phyloP scores from a whole-genome alignment of 1,140 invertebrate genomes.

The Neuroterus valhalla region DNA sequence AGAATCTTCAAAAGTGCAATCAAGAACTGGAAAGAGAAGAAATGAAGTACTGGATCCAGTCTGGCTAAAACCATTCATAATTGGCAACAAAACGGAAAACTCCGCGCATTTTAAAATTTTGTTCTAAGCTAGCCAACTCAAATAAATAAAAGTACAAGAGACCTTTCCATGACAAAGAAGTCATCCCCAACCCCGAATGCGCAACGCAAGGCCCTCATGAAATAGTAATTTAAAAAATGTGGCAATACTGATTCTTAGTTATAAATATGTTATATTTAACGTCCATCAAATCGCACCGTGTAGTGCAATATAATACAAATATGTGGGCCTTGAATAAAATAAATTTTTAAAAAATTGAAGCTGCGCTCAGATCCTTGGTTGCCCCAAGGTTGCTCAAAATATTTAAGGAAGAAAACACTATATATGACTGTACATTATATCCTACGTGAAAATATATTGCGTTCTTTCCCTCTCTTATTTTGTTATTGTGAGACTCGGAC shows the following conservation, averaged over 20 bases:
- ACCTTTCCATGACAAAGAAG: background rate
- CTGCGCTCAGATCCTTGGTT: background rate
- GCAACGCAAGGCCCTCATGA: background rate
- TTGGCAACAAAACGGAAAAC: conserved; percentile 20
- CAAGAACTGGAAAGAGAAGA: conserved; percentile 36
- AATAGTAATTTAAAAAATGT: background rate
- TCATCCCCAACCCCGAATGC: background rate
- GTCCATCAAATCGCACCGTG: background rate
- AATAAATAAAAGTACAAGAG: background rate
- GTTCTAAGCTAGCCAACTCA: background rate
- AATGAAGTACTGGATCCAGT: conserved; percentile 41
- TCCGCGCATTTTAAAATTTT: background rate
- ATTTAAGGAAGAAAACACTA: conserved; percentile 5
- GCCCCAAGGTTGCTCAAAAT: conserved; percentile 1
- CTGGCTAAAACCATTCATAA: conserved; percentile 39
- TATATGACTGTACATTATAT: background rate
- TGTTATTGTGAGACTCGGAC: background rate
- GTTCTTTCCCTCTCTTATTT: background rate
- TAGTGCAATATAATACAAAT: conserved; percentile 35
- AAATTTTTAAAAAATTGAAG: background rate
- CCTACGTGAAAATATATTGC: background rate
- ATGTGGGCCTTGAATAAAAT: background rate
- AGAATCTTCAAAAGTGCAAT: conserved; percentile 33
- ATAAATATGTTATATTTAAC: background rate
- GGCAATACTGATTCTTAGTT: background rate